Percentiles rank a stretch among this genome's conserved stretches.
Evolutionary conservation across 2,113 vertebrate genomes (phyloP).

Genomic region (Ovibos moschatus): DNA sequence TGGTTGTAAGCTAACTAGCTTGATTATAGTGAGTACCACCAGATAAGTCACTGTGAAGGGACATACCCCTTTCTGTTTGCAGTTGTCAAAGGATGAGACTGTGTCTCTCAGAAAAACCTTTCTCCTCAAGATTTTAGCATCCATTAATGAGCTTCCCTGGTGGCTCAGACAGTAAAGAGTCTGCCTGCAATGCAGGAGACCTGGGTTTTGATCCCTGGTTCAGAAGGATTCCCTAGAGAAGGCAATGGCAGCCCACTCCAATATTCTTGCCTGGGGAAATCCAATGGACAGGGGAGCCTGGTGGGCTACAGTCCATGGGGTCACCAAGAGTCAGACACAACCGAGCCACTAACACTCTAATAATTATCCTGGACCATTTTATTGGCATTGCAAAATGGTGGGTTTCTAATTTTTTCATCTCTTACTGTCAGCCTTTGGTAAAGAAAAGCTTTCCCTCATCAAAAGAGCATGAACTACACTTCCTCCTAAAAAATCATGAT

Average conservation of each 20-base stretch:
- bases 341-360: not conserved
- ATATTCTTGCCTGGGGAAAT: not conserved
- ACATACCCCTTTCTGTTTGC: not conserved
- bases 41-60: not conserved
- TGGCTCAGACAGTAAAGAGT: not conserved
- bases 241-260: not conserved
- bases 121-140: not conserved
- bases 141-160: not conserved
- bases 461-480: not conserved
- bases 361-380: not conserved
- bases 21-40: not conserved
- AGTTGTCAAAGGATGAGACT: not conserved
- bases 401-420: not conserved
- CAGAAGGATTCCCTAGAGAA: not conserved
- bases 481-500: not conserved
- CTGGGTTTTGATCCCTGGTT: not conserved
- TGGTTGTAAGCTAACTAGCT: not conserved
- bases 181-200: not conserved
- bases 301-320: not conserved
- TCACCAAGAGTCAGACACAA: not conserved
- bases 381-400: not conserved
- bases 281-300: not conserved
- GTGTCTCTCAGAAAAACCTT: not conserved
- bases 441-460: not conserved
- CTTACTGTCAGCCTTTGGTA: not conserved